Percentiles rank a stretch among this genome's conserved stretches.
Conservation (phyloP, 2,888 invertebrate genomes). For the Tribolium freemani region DNA sequence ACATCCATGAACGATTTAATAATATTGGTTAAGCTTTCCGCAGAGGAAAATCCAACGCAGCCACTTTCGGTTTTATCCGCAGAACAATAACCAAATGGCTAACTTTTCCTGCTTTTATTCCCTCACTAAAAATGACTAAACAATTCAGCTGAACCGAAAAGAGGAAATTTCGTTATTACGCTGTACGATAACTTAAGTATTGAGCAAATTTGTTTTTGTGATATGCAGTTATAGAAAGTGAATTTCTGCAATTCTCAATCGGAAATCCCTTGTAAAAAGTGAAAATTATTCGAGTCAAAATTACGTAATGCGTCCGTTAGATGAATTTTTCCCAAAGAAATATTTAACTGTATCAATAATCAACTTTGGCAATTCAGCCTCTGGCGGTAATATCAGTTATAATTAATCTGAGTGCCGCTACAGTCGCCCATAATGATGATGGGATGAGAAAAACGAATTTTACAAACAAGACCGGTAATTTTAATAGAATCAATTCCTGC, state of each 20-base stretch:
- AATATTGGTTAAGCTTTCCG: neutral
- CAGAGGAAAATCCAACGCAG: neutral
- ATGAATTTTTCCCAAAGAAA: neutral
- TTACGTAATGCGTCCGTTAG: neutral
- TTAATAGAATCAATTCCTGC: neutral
- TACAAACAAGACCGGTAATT: neutral
- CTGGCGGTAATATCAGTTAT: conserved; percentile 21
- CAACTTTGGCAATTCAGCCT: conserved; percentile 20
- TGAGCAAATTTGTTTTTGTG: no score
- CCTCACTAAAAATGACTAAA: no score
- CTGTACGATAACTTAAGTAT: no score
- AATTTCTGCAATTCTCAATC: no score
- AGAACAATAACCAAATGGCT: no score
- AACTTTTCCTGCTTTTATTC: no score
- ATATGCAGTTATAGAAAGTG: no score
- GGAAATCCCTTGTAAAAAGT: neutral
- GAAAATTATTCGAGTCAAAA: neutral
- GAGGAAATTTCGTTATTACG: no score
- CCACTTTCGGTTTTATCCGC: neutral
- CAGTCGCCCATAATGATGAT: neutral
- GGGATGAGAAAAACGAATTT: neutral
- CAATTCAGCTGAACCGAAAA: no score
- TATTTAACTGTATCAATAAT: conserved; percentile 24
- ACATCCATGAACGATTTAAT: neutral
- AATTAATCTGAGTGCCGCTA: conserved; percentile 21